phyloP scores from a whole-genome alignment of 64 coral and sea anemone genomes.

The Cladopsammia gracilis region DNA sequence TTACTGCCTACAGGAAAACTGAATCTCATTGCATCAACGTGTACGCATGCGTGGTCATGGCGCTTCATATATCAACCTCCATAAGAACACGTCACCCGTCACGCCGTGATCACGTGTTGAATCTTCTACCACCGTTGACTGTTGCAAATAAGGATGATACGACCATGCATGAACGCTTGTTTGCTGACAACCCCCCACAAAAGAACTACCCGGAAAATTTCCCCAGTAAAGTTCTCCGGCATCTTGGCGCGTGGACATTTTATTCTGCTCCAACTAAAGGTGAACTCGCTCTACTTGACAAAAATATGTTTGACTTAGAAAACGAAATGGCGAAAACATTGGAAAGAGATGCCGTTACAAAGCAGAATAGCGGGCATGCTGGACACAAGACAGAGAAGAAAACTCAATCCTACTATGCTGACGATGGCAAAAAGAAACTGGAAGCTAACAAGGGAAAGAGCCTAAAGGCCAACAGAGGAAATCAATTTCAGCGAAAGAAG shows the following conservation, averaged over 20 bases:
- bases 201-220: conserved; percentile 65
- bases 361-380: neutral
- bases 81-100: conserved; percentile 13
- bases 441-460: neutral
- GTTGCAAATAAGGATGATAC: conserved; percentile 37
- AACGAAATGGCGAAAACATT: neutral
- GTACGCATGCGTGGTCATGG: neutral
- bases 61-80: neutral
- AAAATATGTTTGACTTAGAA: conserved; percentile 54
- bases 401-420: neutral
- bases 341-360: neutral
- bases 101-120: conserved; percentile 65
- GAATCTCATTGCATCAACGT: neutral
- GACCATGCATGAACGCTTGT: conserved; percentile 48
- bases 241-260: conserved; percentile 66
- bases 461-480: neutral
- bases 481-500: neutral
- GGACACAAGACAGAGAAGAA: neutral
- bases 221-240: conserved; percentile 61
- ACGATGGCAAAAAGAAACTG: neutral
- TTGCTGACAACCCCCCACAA: conserved; percentile 52
- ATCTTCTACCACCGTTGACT: conserved; percentile 68
- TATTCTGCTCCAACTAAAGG: conserved; percentile 74
- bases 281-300: conserved; percentile 49
- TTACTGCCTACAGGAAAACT: neutral